Evolutionary conservation across 1,140 invertebrate genomes (phyloP), one percentile per base, ranked within the genome.

Genomic region (Drosophila burlai): DNA sequence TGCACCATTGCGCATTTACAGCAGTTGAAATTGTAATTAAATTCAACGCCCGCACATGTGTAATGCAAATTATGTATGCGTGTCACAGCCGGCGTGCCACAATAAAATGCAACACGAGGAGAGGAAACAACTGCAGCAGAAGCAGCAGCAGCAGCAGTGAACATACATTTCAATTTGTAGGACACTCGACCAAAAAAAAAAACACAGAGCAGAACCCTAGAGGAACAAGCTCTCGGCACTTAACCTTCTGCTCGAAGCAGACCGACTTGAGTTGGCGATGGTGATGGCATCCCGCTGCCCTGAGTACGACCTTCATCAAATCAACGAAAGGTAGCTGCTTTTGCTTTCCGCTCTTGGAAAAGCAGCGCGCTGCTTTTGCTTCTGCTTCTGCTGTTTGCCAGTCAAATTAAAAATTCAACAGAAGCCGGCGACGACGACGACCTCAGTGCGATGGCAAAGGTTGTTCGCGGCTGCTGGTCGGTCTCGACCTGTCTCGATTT

Each of bases 351-450:
- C 52, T 34, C 34, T 61, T 34, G 49, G 26, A 34, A 26, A 45
- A 21, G 18, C 45, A 26, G 46, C 46, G 34, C 11, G 24, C 47
- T 40, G 58, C 52, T 67, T 63, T 24, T 40, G 58, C 45, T 69
- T 71, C 59, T 71, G 34, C 52, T 55, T 61, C 42, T 45, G 45
- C 55, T 90, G 81, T 90, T 89, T 89, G 85, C 79, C 64, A 59
- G 61, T 79, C 81, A 90, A 90, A 90, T 90, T 90, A 90, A 90
- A 90, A 85, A 90, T 90, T 90, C 85, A 90, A 72, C 72, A 76
- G 55, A 76, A 69, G 66, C 72, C 61, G 72, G 46, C 72, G 29
- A 11, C 34, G 34, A 31, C 29, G 58, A 59, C 83, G 54, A 65
- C 81, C 52, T 57, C 50, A 72, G 63, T 52, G 77, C 59, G 34